Conservation (phyloP, 2,888 invertebrate genomes). For the Altica lythri region DNA sequence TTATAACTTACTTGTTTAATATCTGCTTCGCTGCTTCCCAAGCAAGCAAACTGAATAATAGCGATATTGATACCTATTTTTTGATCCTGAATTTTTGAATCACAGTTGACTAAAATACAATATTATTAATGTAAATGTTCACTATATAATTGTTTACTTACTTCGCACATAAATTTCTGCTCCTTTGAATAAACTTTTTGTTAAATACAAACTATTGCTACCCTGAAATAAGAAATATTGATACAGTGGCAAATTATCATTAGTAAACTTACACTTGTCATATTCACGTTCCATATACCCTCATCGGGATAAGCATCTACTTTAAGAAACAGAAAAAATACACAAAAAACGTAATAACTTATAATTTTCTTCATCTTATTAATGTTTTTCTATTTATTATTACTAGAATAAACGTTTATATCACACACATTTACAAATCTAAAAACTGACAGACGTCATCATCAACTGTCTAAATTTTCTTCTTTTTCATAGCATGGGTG, state of each 20-base stretch:
- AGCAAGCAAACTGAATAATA: slow-evolving; percentile 63
- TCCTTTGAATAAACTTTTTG: slow-evolving; percentile 71
- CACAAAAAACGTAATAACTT: slow-evolving; percentile 7
- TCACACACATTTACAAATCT: too few species aligned
- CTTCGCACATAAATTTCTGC: slow-evolving; percentile 72
- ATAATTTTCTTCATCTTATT: slow-evolving; percentile 21
- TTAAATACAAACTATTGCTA: slow-evolving; percentile 58
- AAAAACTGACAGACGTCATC: too few species aligned
- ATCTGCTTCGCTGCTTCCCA: slow-evolving; percentile 57
- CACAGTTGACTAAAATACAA: slow-evolving; percentile 58
- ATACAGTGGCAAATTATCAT: slow-evolving; percentile 2
- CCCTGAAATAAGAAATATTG: slow-evolving; percentile 52
- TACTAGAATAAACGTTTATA: too few species aligned
- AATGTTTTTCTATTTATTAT: slow-evolving; percentile 12
- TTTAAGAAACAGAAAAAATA: slow-evolving; percentile 18
- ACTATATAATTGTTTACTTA: slow-evolving; percentile 56
- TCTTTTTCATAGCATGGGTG: too few species aligned
- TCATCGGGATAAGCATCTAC: slow-evolving; percentile 61
- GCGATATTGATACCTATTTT: slow-evolving; percentile 61
- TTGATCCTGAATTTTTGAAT: slow-evolving; percentile 49
- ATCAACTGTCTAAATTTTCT: too few species aligned
- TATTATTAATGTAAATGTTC: not conserved
- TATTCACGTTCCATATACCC: slow-evolving; percentile 69
- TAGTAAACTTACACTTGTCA: slow-evolving; percentile 53
- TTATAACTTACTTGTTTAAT: slow-evolving; percentile 48